phyloP scores from a whole-genome alignment of 2,113 vertebrate species.

The Rostratula benghalensis region DNA sequence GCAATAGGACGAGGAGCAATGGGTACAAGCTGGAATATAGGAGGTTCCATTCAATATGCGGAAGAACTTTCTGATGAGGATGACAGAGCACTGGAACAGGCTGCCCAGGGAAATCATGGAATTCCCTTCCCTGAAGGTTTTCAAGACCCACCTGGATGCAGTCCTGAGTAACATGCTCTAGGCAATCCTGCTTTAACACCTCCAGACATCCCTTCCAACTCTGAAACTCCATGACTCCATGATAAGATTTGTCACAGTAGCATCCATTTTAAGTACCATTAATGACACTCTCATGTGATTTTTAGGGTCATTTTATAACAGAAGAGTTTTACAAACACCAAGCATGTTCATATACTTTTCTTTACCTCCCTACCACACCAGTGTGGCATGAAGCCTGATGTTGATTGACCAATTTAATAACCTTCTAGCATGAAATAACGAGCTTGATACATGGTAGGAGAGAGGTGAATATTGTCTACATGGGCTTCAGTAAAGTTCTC shows the following conservation, averaged over 20 bases:
- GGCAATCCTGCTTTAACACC: too few species aligned
- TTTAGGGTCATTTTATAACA: neutral
- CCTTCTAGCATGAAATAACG: neutral
- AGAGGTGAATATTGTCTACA: neutral
- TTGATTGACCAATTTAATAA: neutral
- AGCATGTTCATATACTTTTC: neutral
- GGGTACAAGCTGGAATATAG: too few species aligned
- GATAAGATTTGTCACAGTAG: neutral
- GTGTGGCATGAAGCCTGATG: neutral
- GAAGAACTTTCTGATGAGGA: too few species aligned
- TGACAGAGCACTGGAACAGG: too few species aligned
- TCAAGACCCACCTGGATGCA: too few species aligned
- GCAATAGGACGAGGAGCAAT: too few species aligned
- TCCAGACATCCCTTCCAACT: too few species aligned
- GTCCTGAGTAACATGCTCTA: too few species aligned
- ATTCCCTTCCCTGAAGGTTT: too few species aligned
- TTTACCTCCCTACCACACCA: neutral
- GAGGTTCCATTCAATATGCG: too few species aligned
- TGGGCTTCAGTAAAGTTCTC: neutral
- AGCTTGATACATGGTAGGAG: accelerated
- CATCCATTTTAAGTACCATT: neutral
- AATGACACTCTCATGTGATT: neutral
- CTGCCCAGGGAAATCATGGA: too few species aligned
- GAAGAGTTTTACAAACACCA: neutral
- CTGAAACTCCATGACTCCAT: too few species aligned